Conservation (phyloP, 1,140 invertebrate genomes). For the Spodoptera frugiperda region DNA sequence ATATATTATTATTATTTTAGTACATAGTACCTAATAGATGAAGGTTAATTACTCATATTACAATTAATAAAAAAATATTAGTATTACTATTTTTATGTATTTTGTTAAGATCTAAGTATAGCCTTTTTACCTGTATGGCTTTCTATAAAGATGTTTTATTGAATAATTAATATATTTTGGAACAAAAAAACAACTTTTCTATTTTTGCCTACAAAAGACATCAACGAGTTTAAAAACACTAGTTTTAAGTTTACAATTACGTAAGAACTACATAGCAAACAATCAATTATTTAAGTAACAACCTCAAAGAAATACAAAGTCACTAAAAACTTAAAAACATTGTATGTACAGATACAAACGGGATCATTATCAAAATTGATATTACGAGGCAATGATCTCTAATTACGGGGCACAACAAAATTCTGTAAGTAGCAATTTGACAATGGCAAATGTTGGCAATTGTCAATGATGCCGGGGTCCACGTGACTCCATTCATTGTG, state of each 20-base stretch:
- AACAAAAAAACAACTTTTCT: neutral
- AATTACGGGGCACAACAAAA: conserved; percentile 53
- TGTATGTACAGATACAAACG: conserved; percentile 18
- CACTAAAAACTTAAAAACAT: conserved; percentile 8
- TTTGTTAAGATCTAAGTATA: too few species aligned
- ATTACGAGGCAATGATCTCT: conserved; percentile 54
- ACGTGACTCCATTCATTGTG: conserved; percentile 57
- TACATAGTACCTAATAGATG: neutral
- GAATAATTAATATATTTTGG: too few species aligned
- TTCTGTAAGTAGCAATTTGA: conserved; percentile 60
- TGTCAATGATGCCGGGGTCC: conserved; percentile 46
- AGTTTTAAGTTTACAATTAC: too few species aligned
- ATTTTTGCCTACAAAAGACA: conserved; percentile 23
- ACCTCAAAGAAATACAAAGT: neutral
- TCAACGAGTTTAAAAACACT: conserved; percentile 8
- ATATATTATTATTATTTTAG: too few species aligned
- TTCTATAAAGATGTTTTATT: too few species aligned
- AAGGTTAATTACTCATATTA: too few species aligned
- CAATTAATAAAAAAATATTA: too few species aligned
- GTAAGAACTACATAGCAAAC: neutral
- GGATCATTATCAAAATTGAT: conserved; percentile 57
- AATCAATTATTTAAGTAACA: neutral
- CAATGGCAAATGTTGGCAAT: conserved; percentile 54
- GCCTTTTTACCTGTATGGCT: too few species aligned
- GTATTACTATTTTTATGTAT: too few species aligned